A percentile compares a stretch with the other conserved stretches of the same genome.
These are phyloP conservation scores for Penaeus chinensis DNA, from an alignment of 1,140 invertebrate species.

Conservation along the genomic window DNA sequence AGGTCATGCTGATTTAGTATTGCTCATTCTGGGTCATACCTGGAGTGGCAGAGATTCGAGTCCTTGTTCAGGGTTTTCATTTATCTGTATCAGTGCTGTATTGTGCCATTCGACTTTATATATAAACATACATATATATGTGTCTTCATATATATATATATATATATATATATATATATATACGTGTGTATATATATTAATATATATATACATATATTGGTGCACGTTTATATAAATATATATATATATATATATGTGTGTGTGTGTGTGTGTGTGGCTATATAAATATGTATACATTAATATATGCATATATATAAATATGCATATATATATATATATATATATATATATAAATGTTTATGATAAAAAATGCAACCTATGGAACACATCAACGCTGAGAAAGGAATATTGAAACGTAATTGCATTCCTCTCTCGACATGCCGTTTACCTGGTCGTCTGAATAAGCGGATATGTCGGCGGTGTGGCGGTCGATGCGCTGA, in stretches of 20 bases:
- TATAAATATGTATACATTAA: conserved; percentile 32
- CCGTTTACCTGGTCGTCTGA: conserved; percentile 17
- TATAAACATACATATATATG: conserved; percentile 4
- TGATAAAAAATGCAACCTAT: no score
- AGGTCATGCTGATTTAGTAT: no score
- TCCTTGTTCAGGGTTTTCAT: no score
- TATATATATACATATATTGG: conserved; percentile 22
- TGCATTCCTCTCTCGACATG: no score
- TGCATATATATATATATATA: conserved; percentile 34
- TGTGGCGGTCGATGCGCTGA: neutral
- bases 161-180: conserved; percentile 36
- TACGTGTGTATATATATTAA: conserved; percentile 33
- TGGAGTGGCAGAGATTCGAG: no score
- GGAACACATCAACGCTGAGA: no score
- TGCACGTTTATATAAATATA: neutral
- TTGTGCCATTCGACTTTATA: neutral
- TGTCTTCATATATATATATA: conserved; percentile 38
- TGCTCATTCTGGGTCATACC: no score
- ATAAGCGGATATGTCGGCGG: conserved; percentile 13
- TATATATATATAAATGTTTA: conserved; percentile 32
- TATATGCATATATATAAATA: neutral
- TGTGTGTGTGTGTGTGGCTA: neutral
- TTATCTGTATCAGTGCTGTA: neutral
- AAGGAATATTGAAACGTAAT: no score
- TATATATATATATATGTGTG: neutral